These are phyloP conservation scores for Bucco capensis DNA, from an alignment of 2,113 vertebrate species.

Conservation along the genomic window DNA sequence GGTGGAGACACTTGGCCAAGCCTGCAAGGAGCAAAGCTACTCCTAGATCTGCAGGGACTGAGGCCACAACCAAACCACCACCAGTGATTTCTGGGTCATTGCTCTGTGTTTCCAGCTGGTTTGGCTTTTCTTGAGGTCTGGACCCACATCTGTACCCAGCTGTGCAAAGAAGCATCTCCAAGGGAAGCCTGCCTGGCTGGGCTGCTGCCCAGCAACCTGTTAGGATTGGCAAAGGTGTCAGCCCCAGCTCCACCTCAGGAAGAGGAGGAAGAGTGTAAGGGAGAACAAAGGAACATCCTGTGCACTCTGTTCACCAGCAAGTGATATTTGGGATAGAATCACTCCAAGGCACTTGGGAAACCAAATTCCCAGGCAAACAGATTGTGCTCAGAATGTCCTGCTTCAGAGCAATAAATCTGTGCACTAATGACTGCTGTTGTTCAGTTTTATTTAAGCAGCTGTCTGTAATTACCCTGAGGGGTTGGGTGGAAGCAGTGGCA, in stretches of 20 bases:
- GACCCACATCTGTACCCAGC: not conserved
- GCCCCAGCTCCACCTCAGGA: not conserved
- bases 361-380: not conserved
- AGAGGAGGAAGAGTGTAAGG: accelerated
- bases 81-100: accelerated
- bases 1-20: accelerated
- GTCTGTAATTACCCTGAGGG: not conserved
- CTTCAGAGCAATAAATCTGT: not conserved
- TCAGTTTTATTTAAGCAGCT: not conserved
- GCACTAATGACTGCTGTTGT: not conserved
- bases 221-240: not conserved
- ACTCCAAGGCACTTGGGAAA: not conserved
- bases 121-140: not conserved
- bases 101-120: not conserved
- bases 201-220: not conserved
- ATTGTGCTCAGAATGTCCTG: not conserved
- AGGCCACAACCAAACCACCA: accelerated
- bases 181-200: not conserved
- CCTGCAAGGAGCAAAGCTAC: accelerated
- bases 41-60: not conserved
- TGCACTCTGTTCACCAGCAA: not conserved
- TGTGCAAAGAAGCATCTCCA: not conserved
- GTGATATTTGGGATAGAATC: not conserved
- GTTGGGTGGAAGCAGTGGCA: not conserved
- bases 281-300: not conserved